Evolutionary conservation across 1,140 invertebrate genomes (phyloP).

Genomic region (Globodera ellingtonae): DNA sequence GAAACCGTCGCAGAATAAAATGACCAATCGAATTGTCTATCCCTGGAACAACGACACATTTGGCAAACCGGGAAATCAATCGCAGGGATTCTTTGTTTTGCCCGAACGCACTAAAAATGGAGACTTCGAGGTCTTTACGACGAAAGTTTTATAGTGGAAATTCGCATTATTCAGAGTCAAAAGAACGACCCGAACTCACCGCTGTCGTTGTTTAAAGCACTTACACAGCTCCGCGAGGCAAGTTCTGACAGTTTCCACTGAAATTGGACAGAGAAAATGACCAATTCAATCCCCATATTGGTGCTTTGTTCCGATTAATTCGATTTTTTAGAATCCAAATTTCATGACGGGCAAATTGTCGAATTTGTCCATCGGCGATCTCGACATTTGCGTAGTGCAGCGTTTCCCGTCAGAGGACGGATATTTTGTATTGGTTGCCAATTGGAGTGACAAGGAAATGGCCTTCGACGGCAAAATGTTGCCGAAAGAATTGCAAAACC

Average conservation of each 20-base stretch:
- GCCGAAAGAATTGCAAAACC: slow-evolving; percentile 7
- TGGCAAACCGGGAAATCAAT: slow-evolving; percentile 6
- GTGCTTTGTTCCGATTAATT: neutral
- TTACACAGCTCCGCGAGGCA: slow-evolving; percentile 23
- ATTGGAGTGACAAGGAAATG: slow-evolving; percentile 12
- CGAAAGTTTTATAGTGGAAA: neutral
- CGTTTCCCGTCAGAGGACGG: neutral
- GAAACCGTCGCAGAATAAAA: slow-evolving; percentile 10
- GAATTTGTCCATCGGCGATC: neutral
- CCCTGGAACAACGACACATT: slow-evolving; percentile 11
- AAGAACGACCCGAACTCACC: slow-evolving; percentile 10
- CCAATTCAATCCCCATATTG: too few relatives aligned
- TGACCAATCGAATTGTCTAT: slow-evolving; percentile 24
- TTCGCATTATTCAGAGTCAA: slow-evolving; percentile 5
- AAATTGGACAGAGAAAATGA: too few relatives aligned
- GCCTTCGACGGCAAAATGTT: neutral
- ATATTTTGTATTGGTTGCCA: slow-evolving; percentile 10
- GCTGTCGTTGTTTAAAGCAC: slow-evolving; percentile 9
- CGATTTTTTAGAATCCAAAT: slow-evolving; percentile 4
- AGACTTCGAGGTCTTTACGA: slow-evolving; percentile 5
- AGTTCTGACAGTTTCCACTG: neutral
- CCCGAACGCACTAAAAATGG: slow-evolving; percentile 16
- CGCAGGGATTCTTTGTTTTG: slow-evolving; percentile 14
- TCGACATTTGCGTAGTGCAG: slow-evolving; percentile 13
- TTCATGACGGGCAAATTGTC: neutral